Evolutionary conservation across 2,888 invertebrate genomes (phyloP), one percentile per base, ranked within the genome.

Genomic region (Cheilosia urbana): DNA sequence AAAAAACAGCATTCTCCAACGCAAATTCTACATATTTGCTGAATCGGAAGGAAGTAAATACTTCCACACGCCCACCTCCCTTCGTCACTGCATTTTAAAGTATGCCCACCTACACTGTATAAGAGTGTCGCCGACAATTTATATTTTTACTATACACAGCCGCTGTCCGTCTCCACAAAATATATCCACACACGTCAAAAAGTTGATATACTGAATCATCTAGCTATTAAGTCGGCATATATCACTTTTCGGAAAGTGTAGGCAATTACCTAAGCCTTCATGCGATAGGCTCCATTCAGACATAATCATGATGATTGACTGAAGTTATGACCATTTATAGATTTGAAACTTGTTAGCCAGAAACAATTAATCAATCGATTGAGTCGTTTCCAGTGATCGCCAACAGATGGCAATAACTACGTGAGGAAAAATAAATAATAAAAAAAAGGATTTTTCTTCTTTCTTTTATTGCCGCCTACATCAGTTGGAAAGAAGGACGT

Each of bases 21-120:
- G 3, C 63, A 21, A 72, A 60, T 72, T 79, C 63, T 65, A 72
- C 71, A 72, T 53, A 77, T 58, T 72, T 60, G 66, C 68, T 62
- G 11, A 68, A 76, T 82, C 77, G 82, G 82, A 82, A 82, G 82
- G 82, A 82, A 82, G 76, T 82, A 72, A 82, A 77, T 77, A 76
- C 71, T 62, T 72, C 58, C 77, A 53, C 60, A 76, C 51, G 58
- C 63, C 71, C 65, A 69, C 65, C 40, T n/a, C 57, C 58, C 53
- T 69, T 69, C 15, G 30, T 57, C 51, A 17, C 21, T 24, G 24
- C 51, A 57, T 37, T 37, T 37, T 2, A 13, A 37, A 37, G 37
- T 37, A 21, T 73, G 19, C 27, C 71, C 45, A 57, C 58, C 65
- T 57, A 47, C 27, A 19, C 24, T 9, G 4, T 11, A 21, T 11